These are phyloP conservation scores for Brachynemurus nebulosus DNA, from an alignment of 2,888 invertebrate genomes.

Conservation along the genomic window DNA sequence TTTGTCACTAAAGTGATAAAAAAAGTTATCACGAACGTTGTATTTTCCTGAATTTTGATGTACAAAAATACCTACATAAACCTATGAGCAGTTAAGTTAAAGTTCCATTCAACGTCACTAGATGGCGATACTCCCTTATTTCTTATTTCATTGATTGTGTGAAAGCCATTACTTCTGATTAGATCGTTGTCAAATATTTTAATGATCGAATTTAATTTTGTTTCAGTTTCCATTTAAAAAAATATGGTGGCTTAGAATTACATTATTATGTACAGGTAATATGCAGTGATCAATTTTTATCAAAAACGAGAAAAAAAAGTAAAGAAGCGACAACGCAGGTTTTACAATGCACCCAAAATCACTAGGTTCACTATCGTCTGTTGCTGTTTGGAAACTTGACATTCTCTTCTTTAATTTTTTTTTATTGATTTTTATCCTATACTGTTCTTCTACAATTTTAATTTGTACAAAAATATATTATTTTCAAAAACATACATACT, in stretches of 20 bases:
- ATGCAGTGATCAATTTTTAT: background rate
- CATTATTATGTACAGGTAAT: background rate
- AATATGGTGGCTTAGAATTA: background rate
- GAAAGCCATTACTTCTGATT: no score
- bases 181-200: no score
- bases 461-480: background rate
- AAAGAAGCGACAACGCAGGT: background rate
- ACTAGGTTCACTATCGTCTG: background rate
- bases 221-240: background rate
- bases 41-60: no score
- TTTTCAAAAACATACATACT: background rate
- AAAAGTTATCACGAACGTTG: no score
- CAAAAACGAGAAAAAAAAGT: background rate
- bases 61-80: no score
- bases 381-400: background rate
- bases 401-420: slow-evolving; percentile 1
- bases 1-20: no score
- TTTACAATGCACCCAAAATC: background rate
- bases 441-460: background rate
- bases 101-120: no score
- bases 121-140: no score
- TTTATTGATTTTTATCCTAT: background rate
- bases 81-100: no score
- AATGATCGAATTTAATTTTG: background rate
- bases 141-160: no score